These are phyloP conservation scores for Rhinopithecus roxellana DNA, from an alignment of 2,113 vertebrate genomes.

Conservation along the genomic window DNA sequence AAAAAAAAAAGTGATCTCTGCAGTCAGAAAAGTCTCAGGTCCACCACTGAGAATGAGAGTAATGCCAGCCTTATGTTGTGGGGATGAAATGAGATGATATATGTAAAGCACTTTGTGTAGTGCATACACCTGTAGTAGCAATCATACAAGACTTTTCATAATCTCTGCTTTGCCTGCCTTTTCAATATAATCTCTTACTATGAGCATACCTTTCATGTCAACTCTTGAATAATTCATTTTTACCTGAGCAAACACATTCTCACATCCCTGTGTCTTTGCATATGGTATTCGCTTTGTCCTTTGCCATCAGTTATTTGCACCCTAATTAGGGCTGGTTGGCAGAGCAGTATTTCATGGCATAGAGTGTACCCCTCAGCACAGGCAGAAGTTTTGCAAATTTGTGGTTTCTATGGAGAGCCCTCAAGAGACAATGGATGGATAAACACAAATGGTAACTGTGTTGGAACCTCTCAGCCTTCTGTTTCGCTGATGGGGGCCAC, in stretches of 20 bases:
- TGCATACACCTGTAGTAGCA: background rate
- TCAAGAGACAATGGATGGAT: background rate
- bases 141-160: background rate
- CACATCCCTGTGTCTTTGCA: background rate
- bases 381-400: background rate
- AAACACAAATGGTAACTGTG: background rate
- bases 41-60: background rate
- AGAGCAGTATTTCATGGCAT: background rate
- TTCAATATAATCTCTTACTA: background rate
- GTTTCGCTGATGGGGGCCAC: background rate
- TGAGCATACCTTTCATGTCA: background rate
- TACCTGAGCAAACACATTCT: background rate
- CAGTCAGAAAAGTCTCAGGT: background rate
- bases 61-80: background rate
- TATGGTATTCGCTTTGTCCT: background rate
- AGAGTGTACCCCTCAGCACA: background rate
- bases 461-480: background rate
- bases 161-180: background rate
- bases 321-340: background rate
- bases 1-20: background rate
- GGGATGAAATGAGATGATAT: background rate
- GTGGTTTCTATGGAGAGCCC: background rate
- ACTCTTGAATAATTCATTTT: background rate
- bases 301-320: background rate
- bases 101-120: too few species aligned